Evolutionary conservation across 2,888 invertebrate species (phyloP).

Genomic region (Nephrotoma flavescens): DNA sequence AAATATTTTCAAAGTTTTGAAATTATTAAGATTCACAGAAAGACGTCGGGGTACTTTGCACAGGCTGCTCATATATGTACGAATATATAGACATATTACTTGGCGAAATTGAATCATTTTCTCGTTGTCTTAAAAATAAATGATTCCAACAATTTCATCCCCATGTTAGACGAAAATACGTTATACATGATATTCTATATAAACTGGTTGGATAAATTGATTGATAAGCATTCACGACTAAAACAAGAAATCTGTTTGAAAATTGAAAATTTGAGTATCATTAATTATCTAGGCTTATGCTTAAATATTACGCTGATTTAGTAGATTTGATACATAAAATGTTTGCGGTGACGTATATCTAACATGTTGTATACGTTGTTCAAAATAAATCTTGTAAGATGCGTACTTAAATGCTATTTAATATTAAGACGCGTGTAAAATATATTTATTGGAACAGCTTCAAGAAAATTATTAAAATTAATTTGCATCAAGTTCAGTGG

Average conservation of each 20-base stretch:
- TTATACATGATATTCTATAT: background rate
- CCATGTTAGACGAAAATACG: background rate
- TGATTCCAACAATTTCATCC: background rate
- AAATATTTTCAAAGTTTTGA: background rate
- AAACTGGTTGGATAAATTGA: background rate
- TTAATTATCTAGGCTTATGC: background rate
- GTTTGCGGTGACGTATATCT: too few species aligned
- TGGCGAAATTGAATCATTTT: background rate
- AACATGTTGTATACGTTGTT: too few species aligned
- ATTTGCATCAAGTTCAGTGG: too few species aligned
- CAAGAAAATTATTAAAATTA: too few species aligned
- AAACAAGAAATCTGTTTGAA: background rate
- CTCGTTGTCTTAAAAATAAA: background rate
- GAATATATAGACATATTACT: background rate
- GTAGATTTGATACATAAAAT: background rate
- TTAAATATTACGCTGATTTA: background rate
- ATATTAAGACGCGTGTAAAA: too few species aligned
- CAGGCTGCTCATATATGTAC: background rate
- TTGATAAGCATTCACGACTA: background rate
- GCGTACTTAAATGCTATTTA: too few species aligned
- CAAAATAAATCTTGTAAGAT: too few species aligned
- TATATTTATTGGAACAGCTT: too few species aligned
- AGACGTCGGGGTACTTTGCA: background rate
- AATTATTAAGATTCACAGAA: background rate
- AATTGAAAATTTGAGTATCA: background rate